Evolutionary conservation across 1,140 invertebrate genomes (phyloP).

Genomic region (Meloidogyne chitwoodi): DNA sequence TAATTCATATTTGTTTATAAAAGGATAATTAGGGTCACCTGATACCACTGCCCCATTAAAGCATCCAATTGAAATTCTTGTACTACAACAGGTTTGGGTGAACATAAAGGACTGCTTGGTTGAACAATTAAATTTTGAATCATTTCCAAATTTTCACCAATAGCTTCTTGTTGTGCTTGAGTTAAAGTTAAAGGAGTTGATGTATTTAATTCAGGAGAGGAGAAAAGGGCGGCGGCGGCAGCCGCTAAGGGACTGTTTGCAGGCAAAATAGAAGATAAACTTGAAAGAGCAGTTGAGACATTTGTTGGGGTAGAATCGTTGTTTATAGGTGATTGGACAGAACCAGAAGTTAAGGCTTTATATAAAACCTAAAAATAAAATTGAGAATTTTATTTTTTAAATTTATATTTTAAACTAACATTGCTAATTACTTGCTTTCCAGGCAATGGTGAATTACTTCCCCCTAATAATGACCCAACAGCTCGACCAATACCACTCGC

Average conservation of each 20-base stretch:
- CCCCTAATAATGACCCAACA: slow-evolving; percentile 49
- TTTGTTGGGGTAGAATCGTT: not conserved
- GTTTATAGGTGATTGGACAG: slow-evolving; percentile 29
- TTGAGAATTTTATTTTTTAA: no score
- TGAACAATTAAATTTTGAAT: slow-evolving; percentile 58
- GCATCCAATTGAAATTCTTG: slow-evolving; percentile 51
- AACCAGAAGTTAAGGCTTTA: slow-evolving; percentile 56
- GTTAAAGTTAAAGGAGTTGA: slow-evolving; percentile 52
- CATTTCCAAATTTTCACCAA: slow-evolving; percentile 58
- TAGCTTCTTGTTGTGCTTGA: slow-evolving; percentile 56
- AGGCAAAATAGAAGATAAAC: not conserved
- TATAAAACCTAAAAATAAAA: slow-evolving; percentile 35
- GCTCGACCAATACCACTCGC: slow-evolving; percentile 44
- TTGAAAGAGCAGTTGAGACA: not conserved
- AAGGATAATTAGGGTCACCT: slow-evolving; percentile 24
- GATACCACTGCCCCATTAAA: slow-evolving; percentile 60
- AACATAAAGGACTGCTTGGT: slow-evolving; percentile 55
- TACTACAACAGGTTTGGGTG: slow-evolving; percentile 54
- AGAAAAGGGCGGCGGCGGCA: not conserved
- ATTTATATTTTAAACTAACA: not conserved
- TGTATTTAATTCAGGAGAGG: slow-evolving; percentile 33
- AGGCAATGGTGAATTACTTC: slow-evolving; percentile 54
- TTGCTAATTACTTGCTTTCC: slow-evolving; percentile 55
- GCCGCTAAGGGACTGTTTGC: not conserved
- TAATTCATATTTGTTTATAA: not conserved